Percentiles rank a stretch among this genome's conserved stretches.
Evolutionary conservation across 2,113 vertebrate genomes (phyloP).

Genomic region (Felis chaus): DNA sequence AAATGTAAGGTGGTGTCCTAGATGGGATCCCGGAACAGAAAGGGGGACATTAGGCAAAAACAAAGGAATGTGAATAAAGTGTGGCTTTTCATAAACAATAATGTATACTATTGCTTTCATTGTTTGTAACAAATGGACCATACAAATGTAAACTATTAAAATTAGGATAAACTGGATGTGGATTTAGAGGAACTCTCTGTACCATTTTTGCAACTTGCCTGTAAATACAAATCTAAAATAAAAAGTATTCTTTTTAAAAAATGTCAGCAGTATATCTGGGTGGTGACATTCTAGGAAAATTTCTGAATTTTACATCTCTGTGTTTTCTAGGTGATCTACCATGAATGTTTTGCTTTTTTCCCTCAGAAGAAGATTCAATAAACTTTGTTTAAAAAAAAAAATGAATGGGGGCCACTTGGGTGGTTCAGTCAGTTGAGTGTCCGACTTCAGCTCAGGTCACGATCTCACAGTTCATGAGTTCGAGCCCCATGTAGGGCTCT

Average conservation of each 20-base stretch:
- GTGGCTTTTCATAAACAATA: background rate
- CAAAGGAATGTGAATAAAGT: background rate
- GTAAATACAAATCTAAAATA: background rate
- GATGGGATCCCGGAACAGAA: background rate
- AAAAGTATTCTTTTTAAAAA: background rate
- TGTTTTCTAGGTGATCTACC: background rate
- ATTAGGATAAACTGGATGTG: background rate
- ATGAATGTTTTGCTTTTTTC: background rate
- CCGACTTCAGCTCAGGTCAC: too few species aligned
- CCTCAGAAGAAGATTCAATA: slow-evolving; percentile 35
- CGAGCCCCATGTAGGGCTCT: too few species aligned
- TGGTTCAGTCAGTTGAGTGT: too few species aligned
- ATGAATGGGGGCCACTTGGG: background rate
- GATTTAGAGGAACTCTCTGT: background rate
- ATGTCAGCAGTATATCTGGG: background rate
- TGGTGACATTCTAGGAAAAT: background rate
- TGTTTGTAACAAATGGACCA: background rate
- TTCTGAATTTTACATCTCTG: background rate
- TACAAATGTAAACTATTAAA: background rate
- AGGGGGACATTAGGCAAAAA: background rate
- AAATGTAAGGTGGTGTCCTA: background rate
- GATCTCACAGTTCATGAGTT: too few species aligned
- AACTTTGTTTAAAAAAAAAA: background rate
- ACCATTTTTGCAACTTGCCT: background rate
- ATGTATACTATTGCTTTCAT: background rate